Evolutionary conservation across 2,888 invertebrate species (phyloP), one percentile per base, ranked within the genome.

Genomic region (Lasiommata megera): DNA sequence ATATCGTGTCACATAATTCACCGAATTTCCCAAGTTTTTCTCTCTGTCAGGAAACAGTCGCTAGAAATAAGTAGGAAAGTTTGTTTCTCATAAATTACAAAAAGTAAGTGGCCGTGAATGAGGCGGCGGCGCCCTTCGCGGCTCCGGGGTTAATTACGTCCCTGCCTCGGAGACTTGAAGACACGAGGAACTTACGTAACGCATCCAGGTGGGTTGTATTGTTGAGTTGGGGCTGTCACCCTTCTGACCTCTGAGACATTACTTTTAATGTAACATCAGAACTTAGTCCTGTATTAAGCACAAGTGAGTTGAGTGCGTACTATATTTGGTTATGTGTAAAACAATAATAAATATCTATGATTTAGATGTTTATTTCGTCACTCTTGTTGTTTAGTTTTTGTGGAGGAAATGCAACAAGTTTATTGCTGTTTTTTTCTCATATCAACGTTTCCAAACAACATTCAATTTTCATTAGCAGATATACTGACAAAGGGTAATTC

Each of bases 101-200:
- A 58, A 62, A 62, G 54, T 56, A 54, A 54, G 54, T 29, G 58
- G 11, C 37, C 37, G 44, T 54, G 55, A 61, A 41, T 55, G 52
- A 55, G 47, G 52, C 17, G 54, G 56, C 47, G 38, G n/a, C 54
- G 51, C 51, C 64, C 61, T 59, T 50, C 54, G 11, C 3, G 2
- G 5, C 34, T 34, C 34, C 54, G 58, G 71, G 74, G 65, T 73
- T 84, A 79, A 83, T 84, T 80, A 80, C 72, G 73, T 23, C 18
- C 31, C 31, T 16, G 3, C 17, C 47, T 40, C 36, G 38, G 16
- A 48, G 18, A 46, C 16, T 23, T 40, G 51, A 14, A 17, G 31
- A 44, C 14, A 14, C 8, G 51, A 8, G 8, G 3, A 9, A 7
- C 41, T 51, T 51, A 14, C 29, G 23, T 31, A 44, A 50, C 48